Evolutionary conservation across 2,113 vertebrate species (phyloP).

Genomic region (Phrynosoma platyrhinos): DNA sequence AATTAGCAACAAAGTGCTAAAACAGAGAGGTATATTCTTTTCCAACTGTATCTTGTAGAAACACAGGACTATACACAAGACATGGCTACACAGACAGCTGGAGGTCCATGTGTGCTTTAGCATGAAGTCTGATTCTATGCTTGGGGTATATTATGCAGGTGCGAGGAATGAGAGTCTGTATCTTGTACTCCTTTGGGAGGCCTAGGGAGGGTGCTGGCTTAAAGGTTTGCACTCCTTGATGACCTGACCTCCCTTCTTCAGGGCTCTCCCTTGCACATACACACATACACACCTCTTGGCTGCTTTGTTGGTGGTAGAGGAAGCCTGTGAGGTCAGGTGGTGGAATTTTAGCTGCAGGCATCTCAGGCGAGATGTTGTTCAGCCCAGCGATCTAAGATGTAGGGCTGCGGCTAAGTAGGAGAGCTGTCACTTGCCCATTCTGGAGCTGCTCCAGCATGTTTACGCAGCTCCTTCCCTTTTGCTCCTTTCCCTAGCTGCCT

Average conservation of each 20-base stretch:
- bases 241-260: constrained; percentile 42
- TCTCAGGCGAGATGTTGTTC: constrained; percentile 68
- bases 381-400: constrained; percentile 72
- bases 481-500: neutral
- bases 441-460: constrained; percentile 61
- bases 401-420: constrained; percentile 54
- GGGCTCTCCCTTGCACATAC: neutral
- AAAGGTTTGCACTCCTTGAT: constrained; percentile 31
- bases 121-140: neutral
- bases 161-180: neutral
- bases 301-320: constrained; percentile 59
- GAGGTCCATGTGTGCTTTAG: neutral
- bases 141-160: neutral
- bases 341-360: constrained; percentile 78
- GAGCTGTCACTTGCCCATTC: constrained; percentile 61
- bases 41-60: no score
- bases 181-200: neutral
- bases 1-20: neutral
- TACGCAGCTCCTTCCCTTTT: constrained; percentile 13
- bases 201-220: neutral
- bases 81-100: neutral
- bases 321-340: constrained; percentile 72
- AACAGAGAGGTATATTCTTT: neutral
- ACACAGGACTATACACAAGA: no score
- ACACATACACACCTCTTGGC: constrained; percentile 25